Evolutionary conservation across 2,113 vertebrate species (phyloP).

Genomic region (Sterna hirundo): DNA sequence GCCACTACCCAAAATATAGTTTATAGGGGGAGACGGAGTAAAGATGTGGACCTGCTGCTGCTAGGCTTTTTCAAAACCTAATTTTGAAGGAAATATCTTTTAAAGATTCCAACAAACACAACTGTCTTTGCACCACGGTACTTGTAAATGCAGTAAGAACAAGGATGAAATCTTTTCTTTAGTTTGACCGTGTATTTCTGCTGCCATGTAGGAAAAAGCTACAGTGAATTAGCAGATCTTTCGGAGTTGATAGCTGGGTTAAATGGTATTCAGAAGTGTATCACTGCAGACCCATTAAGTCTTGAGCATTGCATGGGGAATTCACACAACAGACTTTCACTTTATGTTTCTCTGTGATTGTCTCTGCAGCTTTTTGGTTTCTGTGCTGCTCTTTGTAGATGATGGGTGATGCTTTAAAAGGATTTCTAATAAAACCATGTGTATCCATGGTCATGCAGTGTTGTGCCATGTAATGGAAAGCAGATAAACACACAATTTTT

Average conservation of each 20-base stretch:
- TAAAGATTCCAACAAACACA: neutral
- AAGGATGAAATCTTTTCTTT: neutral
- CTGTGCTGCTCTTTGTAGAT: neutral
- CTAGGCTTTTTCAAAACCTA: neutral
- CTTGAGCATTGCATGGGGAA: neutral
- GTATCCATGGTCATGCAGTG: neutral
- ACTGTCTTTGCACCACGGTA: neutral
- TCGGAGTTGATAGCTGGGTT: neutral
- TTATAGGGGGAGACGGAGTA: neutral
- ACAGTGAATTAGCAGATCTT: neutral
- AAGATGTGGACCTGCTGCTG: neutral
- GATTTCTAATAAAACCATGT: neutral
- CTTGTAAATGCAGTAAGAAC: neutral
- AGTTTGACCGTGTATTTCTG: neutral
- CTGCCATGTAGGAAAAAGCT: neutral
- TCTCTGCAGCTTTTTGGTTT: neutral
- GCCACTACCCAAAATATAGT: neutral
- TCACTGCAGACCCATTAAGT: neutral
- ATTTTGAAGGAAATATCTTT: neutral
- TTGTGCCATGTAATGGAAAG: neutral
- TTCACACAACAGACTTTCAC: neutral
- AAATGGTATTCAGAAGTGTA: neutral
- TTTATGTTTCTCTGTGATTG: neutral
- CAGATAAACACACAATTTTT: neutral
- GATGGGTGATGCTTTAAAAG: neutral